Evolutionary conservation across 2,888 invertebrate genomes (phyloP), one percentile per base, ranked within the genome.

Genomic region (Hoplodrina blanda): DNA sequence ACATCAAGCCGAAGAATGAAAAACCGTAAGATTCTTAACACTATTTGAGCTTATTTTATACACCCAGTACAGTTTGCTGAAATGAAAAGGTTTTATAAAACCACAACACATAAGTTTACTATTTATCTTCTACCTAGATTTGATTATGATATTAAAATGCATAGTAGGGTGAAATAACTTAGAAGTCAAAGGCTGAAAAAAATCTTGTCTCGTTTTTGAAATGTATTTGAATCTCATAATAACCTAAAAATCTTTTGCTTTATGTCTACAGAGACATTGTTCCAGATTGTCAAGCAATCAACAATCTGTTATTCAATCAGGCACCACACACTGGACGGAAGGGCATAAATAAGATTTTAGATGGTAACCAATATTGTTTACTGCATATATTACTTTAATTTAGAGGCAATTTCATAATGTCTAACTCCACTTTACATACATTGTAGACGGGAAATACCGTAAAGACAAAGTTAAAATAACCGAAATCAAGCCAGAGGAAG

Each of bases 241-340:
- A 11, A 49, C 19, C 11, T 19, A 10, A 13, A 15, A 50, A 11
- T 4, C 2, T n/a, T 11, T 15, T 25, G 8, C n/a, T 62, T 46
- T 37, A 13, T 63, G 17, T 67, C 89, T 90, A 69, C 87, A 93
- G 94, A 20, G 85, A 87, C 20, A 85, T 87, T 25, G 56, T 77
- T 7, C 75, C 89, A 1, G 92, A 94, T 25, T 85, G 91, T 30
- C 67, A 90, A 77, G 89, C 91, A 49, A 83, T 95, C 25, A 92
- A 84, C 75, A 89, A 89, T 74, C 88, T 95, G 56, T 69, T 95
- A 49, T 95, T 91, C 62, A 89, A 88, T 63, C 92, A 93, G 81
- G 50, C 81, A 8, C 79, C 92, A 1, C 92, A 90, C 30, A 72
- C 71, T 0, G 84, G 85, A 11, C 86, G 80, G 25, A 88, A 85